Conservation (phyloP, 2,797 vertebrate genomes). For the Sebastes melanostomus region DNA sequence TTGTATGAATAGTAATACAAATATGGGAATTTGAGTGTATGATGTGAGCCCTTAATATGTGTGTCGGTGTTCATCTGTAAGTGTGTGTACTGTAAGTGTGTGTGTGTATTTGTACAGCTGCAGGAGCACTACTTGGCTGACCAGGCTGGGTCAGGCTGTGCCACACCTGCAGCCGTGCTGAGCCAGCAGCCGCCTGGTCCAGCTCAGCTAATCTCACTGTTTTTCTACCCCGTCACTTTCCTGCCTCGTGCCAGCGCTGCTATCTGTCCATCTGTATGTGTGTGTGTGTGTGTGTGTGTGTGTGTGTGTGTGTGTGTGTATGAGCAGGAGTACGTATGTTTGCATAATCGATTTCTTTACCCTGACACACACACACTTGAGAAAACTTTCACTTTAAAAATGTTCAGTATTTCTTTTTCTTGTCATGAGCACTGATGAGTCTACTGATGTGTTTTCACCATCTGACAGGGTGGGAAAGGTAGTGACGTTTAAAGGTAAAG, state of each 20-base stretch:
- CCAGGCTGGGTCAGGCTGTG: slow-evolving; percentile 59
- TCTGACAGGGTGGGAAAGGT: neutral
- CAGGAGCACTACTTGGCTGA: slow-evolving; percentile 52
- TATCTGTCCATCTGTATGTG: slow-evolving; percentile 50
- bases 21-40: neutral
- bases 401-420: neutral
- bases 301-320: neutral
- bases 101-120: slow-evolving; percentile 82
- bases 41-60: neutral
- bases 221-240: slow-evolving; percentile 65
- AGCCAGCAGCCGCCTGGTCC: slow-evolving; percentile 64
- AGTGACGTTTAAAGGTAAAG: neutral
- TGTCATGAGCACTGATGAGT: neutral
- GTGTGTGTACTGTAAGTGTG: slow-evolving; percentile 17
- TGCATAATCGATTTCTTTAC: neutral
- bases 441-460: neutral
- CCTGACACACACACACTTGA: neutral
- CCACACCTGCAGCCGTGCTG: slow-evolving; percentile 82
- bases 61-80: neutral
- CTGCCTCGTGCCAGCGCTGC: slow-evolving; percentile 31
- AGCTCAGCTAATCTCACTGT: slow-evolving; percentile 72
- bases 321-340: neutral
- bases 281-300: neutral
- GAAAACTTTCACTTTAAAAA: neutral
- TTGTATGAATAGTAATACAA: neutral